Conservation (phyloP, 2,113 vertebrate species). For the Camelus dromedarius region DNA sequence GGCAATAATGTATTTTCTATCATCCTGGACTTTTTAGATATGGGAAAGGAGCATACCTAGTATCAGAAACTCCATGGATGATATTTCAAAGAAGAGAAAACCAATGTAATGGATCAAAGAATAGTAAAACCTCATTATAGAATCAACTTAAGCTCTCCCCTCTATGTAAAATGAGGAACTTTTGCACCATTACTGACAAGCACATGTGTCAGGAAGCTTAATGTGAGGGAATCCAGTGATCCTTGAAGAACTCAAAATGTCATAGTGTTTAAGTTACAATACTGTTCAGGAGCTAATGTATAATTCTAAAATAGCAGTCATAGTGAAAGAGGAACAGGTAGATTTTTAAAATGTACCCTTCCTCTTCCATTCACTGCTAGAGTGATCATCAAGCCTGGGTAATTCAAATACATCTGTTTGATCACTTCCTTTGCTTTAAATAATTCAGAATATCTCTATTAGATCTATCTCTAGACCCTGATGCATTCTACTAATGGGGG, state of each 20-base stretch:
- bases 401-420: neutral
- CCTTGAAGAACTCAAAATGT: neutral
- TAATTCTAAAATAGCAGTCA: neutral
- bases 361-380: neutral
- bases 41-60: neutral
- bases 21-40: neutral
- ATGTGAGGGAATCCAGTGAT: neutral
- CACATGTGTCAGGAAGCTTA: neutral
- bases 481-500: neutral
- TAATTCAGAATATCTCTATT: neutral
- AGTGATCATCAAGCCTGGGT: neutral
- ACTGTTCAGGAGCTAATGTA: too few species aligned
- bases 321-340: neutral
- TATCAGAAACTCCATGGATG: neutral
- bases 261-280: neutral
- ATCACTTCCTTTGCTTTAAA: neutral
- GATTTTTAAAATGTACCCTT: too few species aligned
- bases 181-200: neutral
- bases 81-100: neutral
- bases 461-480: neutral
- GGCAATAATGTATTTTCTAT: neutral
- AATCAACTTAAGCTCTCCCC: neutral
- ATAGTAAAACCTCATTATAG: neutral
- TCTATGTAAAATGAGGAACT: neutral
- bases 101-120: neutral